Conservation (phyloP, 2,888 invertebrate species). For the Thereva nobilitata region DNA sequence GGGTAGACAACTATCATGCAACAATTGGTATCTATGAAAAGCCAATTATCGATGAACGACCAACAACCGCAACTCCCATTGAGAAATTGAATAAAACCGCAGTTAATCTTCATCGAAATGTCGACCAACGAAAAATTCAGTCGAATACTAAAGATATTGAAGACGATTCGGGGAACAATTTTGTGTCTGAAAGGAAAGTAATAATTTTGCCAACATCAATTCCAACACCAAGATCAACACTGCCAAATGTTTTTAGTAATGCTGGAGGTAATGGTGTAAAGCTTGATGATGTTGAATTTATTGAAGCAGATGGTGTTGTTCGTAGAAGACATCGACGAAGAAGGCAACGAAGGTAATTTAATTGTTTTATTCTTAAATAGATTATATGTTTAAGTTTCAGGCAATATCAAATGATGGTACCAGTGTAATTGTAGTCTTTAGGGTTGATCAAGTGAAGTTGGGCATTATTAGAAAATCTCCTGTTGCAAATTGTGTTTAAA, state of each 20-base stretch:
- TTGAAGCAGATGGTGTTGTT: conserved; percentile 53
- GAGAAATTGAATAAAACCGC: conserved; percentile 55
- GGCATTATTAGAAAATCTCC: no score
- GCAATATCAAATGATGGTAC: no score
- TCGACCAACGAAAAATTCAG: conserved; percentile 57
- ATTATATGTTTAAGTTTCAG: background rate
- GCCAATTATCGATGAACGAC: background rate
- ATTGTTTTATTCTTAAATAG: background rate
- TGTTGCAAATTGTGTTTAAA: no score
- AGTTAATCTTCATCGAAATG: conserved; percentile 48
- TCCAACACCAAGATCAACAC: conserved; percentile 54
- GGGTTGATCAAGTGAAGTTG: no score
- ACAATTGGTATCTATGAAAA: background rate
- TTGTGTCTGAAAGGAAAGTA: conserved; percentile 54
- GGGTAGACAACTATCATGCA: conserved; percentile 11
- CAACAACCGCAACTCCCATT: conserved; percentile 49
- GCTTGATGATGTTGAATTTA: conserved; percentile 56
- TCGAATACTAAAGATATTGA: conserved; percentile 59
- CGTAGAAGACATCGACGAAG: conserved; percentile 54
- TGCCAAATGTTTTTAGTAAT: conserved; percentile 57
- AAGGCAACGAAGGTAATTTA: conserved; percentile 52
- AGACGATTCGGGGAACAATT: conserved; percentile 57
- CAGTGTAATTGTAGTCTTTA: no score
- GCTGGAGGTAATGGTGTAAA: conserved; percentile 57
- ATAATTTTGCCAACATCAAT: conserved; percentile 54